Evolutionary conservation across 2,888 invertebrate genomes (phyloP), one percentile per base, ranked within the genome.

Genomic region (Drosophila neonasuta): DNA sequence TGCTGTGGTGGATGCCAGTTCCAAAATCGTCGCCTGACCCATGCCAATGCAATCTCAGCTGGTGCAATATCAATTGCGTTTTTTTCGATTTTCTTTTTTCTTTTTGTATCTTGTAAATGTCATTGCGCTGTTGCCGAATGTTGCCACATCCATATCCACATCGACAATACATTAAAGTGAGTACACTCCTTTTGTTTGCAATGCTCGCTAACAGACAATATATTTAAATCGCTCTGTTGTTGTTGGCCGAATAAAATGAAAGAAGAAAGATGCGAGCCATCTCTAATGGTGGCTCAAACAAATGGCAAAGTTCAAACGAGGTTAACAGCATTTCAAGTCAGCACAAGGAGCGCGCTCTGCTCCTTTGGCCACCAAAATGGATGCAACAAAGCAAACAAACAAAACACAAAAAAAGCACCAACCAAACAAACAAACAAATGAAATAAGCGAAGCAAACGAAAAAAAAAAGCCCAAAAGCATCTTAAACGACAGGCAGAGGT

Each of bases 231-330:
- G 81, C 77, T 61, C 60, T 58, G 67, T 59, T 68, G 17, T 60
- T 58, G 67, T 59, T 68, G 67, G 64, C 11, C 46, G 56, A 48
- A 65, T 44, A 45, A 65, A 55, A 45, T 41, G 59, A 42, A 48
- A 57, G 63, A 51, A 69, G 70, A 80, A 72, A 82, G 83, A 80
- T 80, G 71, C 85, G 76, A 78, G 68, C 76, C 74, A 79, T 85
- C 81, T 85, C 81, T 85, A 85, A 82, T 85, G 83, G 81, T 85
- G 83, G 81, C 83, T 85, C 77, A 84, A 84, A 86, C 74, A 84
- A 82, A 87, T 86, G 86, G 80, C 88, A 87, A 87, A 87, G 87
- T 87, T 87, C 87, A 87, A 80, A 71, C 56, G 82, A 87, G 87
- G 88, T 87, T 86, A 87, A 87, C 87, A 86, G 79, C 86, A 87